Percentiles rank a stretch among this genome's conserved stretches.
These are phyloP conservation scores for Regulus satrapa DNA, from an alignment of 2,113 vertebrate genomes.

Conservation along the genomic window DNA sequence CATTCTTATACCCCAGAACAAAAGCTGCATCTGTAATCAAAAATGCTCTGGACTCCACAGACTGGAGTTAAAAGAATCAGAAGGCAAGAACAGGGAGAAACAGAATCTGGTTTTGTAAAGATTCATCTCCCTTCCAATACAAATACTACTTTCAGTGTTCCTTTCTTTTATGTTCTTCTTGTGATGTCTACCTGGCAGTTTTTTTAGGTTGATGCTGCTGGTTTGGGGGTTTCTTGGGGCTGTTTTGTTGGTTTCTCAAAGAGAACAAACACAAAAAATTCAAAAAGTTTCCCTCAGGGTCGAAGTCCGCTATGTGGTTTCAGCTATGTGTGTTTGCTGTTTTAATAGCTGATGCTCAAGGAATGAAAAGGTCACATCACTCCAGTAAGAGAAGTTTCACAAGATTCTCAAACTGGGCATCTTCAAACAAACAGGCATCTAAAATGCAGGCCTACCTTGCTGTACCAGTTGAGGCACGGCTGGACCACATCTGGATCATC, in stretches of 20 bases:
- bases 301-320: neutral
- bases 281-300: neutral
- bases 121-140: neutral
- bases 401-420: neutral
- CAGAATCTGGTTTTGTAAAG: neutral
- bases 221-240: neutral
- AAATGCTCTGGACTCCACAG: neutral
- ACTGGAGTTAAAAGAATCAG: neutral
- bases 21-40: neutral
- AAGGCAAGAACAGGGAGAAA: neutral
- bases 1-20: neutral
- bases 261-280: neutral
- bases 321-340: neutral
- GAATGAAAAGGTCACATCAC: neutral
- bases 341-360: neutral
- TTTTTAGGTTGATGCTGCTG: neutral
- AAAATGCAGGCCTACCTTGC: slow-evolving; percentile 86
- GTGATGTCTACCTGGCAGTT: neutral
- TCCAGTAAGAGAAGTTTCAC: neutral
- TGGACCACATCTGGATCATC: slow-evolving; percentile 97
- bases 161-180: neutral
- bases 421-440: slow-evolving; percentile 4
- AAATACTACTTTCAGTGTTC: neutral
- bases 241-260: neutral
- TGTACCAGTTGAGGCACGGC: slow-evolving; percentile 99